Evolutionary conservation across 2,888 invertebrate genomes (phyloP), one percentile per base, ranked within the genome.

Genomic region (Erebia ligea): DNA sequence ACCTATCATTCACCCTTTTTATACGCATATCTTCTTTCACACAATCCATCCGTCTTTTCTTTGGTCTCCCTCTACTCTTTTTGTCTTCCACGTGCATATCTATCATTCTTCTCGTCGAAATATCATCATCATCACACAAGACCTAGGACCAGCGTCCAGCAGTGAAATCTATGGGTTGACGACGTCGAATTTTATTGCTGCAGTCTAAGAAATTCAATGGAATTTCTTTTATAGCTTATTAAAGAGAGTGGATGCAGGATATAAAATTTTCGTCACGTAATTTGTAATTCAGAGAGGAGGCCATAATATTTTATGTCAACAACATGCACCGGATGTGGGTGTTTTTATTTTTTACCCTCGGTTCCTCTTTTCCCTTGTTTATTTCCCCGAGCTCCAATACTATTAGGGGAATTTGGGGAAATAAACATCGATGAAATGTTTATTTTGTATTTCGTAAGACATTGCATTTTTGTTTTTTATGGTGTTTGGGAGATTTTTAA

Each of bases 241-340:
- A 54, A 19, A 54, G 19, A 57, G 25, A 57, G 56, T 42, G 11
- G 2, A 42, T 61, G 19, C 17, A 17, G 61, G 61, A 61, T 17
- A 19, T 61, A 61, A 61, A 17, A 61, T 61, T 42, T 61, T 61
- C 17, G 40, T 42, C 61, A 61, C 61, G 42, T 61, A 61, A 61
- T 61, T 61, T 40, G 61, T 61, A 17, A 42, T 10, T 11, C 42
- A 11, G 17, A 42, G 42, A 42, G 42, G 19, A 13, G 57, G 42
- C 40, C 9, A 11, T 61, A 15, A 61, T 61, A 42, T 61, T 42
- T 42, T 61, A 42, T 61, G 61, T 61, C 42, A 40, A 11, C 61
- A 17, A 4, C 1, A 61, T 42, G 42, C 40, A 42, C 42, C n/a
- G 42, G 61, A 61, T 61, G 61, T 61, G 40, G 19, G 17, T 34